Conservation (phyloP, 2,888 invertebrate genomes). For the Stegophylla sp. region DNA sequence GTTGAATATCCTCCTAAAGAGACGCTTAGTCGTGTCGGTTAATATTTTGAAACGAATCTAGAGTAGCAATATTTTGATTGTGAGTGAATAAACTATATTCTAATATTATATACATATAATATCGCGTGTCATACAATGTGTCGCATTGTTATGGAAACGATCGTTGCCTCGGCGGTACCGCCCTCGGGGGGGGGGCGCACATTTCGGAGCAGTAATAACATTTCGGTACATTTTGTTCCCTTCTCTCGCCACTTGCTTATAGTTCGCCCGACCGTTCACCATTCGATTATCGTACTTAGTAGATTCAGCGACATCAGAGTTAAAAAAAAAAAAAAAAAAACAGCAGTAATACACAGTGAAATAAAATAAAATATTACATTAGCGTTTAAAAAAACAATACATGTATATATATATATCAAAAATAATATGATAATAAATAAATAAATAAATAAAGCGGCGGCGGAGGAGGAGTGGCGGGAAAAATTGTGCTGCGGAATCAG, state of each 20-base stretch:
- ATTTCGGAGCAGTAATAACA: conserved; percentile 40
- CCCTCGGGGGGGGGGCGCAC: conserved; percentile 13
- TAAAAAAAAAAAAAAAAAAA: not conserved
- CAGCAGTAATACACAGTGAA: conserved; percentile 27
- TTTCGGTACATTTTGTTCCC: conserved; percentile 52
- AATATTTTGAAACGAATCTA: not conserved
- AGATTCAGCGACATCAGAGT: conserved; percentile 2
- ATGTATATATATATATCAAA: not conserved
- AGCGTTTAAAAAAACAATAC: conserved; percentile 43
- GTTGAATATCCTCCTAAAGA: no score
- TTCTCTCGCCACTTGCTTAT: conserved; percentile 35
- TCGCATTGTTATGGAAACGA: conserved; percentile 54
- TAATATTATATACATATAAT: not conserved
- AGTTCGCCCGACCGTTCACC: conserved; percentile 51
- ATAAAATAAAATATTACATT: conserved; percentile 55
- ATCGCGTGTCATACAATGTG: not conserved
- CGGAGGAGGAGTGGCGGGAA: not conserved
- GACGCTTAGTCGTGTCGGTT: not conserved
- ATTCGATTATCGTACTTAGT: conserved; percentile 58
- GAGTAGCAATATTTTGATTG: not conserved
- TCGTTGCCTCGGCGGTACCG: conserved; percentile 21
- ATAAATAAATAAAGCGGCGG: conserved; percentile 19
- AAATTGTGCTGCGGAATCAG: not conserved
- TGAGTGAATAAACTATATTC: not conserved
- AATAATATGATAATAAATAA: not conserved